Conservation (phyloP, 2,888 invertebrate genomes). For the Brachypterus glaber region DNA sequence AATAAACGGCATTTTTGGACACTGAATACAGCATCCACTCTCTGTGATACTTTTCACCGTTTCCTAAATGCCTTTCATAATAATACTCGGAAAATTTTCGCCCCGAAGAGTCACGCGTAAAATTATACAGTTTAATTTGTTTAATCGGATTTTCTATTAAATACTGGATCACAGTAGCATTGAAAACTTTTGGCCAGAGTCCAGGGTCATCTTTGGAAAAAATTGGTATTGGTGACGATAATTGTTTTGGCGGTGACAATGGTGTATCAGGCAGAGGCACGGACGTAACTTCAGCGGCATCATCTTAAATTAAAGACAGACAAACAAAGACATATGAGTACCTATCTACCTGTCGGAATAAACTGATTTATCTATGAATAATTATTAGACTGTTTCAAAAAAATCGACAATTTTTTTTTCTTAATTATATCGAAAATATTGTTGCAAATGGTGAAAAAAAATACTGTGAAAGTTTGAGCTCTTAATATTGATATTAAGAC, state of each 20-base stretch:
- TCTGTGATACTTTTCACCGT: not conserved
- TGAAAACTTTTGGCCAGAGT: constrained; percentile 19
- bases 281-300: constrained; percentile 15
- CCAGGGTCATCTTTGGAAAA: constrained; percentile 20
- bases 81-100: not conserved
- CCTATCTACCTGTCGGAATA: constrained; percentile 9
- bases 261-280: constrained; percentile 12
- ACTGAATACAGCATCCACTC: not conserved
- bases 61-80: not conserved
- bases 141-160: constrained; percentile 18
- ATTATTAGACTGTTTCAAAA: no score
- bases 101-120: constrained; percentile 16
- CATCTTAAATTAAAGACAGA: constrained; percentile 14
- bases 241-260: constrained; percentile 15
- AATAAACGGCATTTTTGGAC: not conserved
- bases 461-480: no score
- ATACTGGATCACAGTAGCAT: constrained; percentile 18
- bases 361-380: constrained; percentile 10
- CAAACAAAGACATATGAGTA: constrained; percentile 8
- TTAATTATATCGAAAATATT: no score
- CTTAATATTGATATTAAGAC: no score
- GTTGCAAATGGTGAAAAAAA: no score
- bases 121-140: constrained; percentile 19
- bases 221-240: constrained; percentile 17
- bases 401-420: no score